Conservation (phyloP, 2,797 vertebrate species). For the Xiphophorus birchmanni region DNA sequence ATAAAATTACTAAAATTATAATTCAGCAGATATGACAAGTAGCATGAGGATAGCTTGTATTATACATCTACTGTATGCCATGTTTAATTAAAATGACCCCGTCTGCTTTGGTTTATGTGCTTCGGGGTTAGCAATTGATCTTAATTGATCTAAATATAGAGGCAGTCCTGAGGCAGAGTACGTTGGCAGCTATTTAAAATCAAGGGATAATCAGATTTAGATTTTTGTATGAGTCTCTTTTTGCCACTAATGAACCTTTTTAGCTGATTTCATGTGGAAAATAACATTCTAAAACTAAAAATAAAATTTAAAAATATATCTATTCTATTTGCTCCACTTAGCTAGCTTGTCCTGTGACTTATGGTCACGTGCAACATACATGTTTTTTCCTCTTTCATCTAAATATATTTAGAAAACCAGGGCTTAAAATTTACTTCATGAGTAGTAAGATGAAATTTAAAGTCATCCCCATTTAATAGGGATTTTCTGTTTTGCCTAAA, state of each 20-base stretch:
- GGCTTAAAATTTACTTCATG: too few relatives aligned
- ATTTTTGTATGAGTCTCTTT: background rate
- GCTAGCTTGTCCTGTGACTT: too few relatives aligned
- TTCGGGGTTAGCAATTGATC: constrained; percentile 42
- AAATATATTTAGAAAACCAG: too few relatives aligned
- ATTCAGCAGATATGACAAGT: too few relatives aligned
- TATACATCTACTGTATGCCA: background rate
- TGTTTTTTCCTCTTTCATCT: too few relatives aligned
- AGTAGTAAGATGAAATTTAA: too few relatives aligned
- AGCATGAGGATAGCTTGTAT: background rate
- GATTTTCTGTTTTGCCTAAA: too few relatives aligned
- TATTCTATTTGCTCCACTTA: background rate
- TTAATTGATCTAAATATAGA: constrained; percentile 52
- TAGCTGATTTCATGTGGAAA: background rate
- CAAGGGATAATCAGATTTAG: constrained; percentile 33
- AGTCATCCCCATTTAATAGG: too few relatives aligned
- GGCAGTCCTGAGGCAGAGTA: constrained; percentile 2
- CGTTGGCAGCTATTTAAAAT: constrained; percentile 24
- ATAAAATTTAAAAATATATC: background rate
- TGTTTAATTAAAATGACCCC: constrained; percentile 8
- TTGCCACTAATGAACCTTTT: background rate
- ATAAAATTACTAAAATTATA: background rate
- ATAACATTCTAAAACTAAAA: background rate
- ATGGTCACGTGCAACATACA: too few relatives aligned
- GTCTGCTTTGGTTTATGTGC: constrained; percentile 39